Evolutionary conservation across 1,140 invertebrate species (phyloP).

Genomic region (Luehdorfia chinensis): DNA sequence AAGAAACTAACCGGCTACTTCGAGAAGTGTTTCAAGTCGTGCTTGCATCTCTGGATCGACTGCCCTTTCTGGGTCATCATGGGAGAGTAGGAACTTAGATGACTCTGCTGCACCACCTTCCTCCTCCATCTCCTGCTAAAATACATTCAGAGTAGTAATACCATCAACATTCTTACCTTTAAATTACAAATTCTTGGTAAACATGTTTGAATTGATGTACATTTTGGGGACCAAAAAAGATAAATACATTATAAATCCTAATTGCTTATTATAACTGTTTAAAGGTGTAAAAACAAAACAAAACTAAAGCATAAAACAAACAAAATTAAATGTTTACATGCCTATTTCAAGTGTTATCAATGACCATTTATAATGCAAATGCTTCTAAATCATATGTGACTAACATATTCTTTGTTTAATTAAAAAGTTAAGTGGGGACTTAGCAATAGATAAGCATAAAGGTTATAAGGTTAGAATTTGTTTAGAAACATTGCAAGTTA

Average conservation of each 20-base stretch:
- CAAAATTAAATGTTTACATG: too few relatives aligned
- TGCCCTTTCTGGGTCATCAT: constrained; percentile 85
- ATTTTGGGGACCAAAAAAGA: too few relatives aligned
- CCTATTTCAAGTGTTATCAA: too few relatives aligned
- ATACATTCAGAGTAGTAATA: constrained; percentile 16
- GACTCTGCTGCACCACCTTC: constrained; percentile 84
- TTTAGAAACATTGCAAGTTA: neutral
- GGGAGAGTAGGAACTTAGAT: constrained; percentile 87
- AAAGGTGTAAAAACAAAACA: too few relatives aligned
- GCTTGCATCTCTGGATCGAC: constrained; percentile 94
- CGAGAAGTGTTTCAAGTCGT: constrained; percentile 89
- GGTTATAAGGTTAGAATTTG: constrained; percentile 10
- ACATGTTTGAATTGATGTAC: too few relatives aligned
- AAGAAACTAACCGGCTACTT: constrained; percentile 86
- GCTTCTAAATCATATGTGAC: neutral
- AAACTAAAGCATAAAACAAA: too few relatives aligned
- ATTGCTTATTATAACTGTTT: too few relatives aligned
- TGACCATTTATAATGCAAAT: too few relatives aligned
- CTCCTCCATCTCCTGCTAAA: constrained; percentile 80
- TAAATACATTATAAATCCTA: too few relatives aligned
- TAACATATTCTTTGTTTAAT: constrained; percentile 2
- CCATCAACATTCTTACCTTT: neutral
- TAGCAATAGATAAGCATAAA: constrained; percentile 4
- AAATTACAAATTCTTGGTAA: neutral
- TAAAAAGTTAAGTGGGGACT: neutral